These are phyloP conservation scores for Triplophysa siluroides DNA, from an alignment of 2,113 vertebrate genomes.

Conservation along the genomic window DNA sequence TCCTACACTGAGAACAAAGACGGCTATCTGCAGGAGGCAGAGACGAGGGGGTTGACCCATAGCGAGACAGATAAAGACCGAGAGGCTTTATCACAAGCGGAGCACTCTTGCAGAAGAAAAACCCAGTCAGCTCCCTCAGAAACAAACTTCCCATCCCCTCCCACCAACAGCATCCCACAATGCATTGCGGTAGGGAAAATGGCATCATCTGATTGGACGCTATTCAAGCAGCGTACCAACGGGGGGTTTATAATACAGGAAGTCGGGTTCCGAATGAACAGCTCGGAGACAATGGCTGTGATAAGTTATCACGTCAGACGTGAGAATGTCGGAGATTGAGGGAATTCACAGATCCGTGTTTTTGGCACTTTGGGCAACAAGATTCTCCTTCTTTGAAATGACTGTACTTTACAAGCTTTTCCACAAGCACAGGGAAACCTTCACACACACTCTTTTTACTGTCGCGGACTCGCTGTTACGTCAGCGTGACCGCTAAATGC, in stretches of 20 bases:
- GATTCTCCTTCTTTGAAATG: conserved; percentile 25
- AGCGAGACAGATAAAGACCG: conserved; percentile 61
- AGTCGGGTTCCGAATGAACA: conserved; percentile 30
- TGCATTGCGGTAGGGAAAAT: conserved; percentile 17
- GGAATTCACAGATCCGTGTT: conserved; percentile 28
- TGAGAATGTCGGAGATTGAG: conserved; percentile 12
- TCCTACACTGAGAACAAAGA: conserved; percentile 52
- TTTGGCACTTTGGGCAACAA: not conserved
- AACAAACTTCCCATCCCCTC: conserved; percentile 19
- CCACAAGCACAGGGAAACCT: conserved; percentile 59
- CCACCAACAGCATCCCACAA: conserved; percentile 43
- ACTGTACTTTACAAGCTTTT: conserved; percentile 11
- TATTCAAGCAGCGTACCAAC: conserved; percentile 8
- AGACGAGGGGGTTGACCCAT: conserved; percentile 57
- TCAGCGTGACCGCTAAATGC: conserved; percentile 56
- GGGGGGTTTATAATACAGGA: conserved; percentile 32
- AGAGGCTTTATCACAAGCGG: conserved; percentile 66
- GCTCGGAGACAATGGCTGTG: conserved; percentile 12
- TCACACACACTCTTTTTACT: conserved; percentile 53
- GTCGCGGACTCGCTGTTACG: conserved; percentile 50
- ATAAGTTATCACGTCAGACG: conserved; percentile 29
- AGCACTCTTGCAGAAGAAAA: conserved; percentile 68
- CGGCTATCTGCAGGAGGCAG: conserved; percentile 66
- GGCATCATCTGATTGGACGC: conserved; percentile 24
- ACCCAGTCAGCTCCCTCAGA: conserved; percentile 54